Evolutionary conservation across 2,113 vertebrate species (phyloP).

Genomic region (Poicephalus meyeri): DNA sequence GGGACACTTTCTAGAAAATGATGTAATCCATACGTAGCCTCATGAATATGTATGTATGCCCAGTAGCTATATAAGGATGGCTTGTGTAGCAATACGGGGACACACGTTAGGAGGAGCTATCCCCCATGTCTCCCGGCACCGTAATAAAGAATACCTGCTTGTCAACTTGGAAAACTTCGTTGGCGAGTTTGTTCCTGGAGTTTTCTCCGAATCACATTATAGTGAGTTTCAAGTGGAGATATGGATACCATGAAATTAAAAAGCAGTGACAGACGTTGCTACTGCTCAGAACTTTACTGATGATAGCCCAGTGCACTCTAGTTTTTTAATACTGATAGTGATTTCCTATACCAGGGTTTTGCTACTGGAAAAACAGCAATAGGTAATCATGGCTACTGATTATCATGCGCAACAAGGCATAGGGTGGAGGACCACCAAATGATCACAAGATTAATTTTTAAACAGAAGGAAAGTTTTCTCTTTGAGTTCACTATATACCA

Average conservation of each 20-base stretch:
- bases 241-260: neutral
- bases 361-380: neutral
- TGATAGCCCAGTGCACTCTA: neutral
- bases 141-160: too few relatives aligned
- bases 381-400: neutral
- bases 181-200: too few relatives aligned
- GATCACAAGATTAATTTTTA: neutral
- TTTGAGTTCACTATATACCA: neutral
- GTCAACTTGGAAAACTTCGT: too few relatives aligned
- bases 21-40: too few relatives aligned
- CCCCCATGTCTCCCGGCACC: too few relatives aligned
- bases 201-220: neutral
- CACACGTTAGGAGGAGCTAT: too few relatives aligned
- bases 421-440: neutral
- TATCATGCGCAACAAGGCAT: neutral
- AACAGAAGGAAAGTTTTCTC: neutral
- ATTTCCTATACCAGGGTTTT: neutral
- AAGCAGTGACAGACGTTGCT: neutral
- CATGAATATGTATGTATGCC: too few relatives aligned
- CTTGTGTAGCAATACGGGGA: too few relatives aligned
- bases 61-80: too few relatives aligned
- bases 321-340: neutral
- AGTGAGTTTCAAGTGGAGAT: neutral
- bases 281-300: neutral
- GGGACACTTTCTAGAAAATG: too few relatives aligned